Evolutionary conservation across 1,140 invertebrate species (phyloP).

Genomic region (Megathymus violae): DNA sequence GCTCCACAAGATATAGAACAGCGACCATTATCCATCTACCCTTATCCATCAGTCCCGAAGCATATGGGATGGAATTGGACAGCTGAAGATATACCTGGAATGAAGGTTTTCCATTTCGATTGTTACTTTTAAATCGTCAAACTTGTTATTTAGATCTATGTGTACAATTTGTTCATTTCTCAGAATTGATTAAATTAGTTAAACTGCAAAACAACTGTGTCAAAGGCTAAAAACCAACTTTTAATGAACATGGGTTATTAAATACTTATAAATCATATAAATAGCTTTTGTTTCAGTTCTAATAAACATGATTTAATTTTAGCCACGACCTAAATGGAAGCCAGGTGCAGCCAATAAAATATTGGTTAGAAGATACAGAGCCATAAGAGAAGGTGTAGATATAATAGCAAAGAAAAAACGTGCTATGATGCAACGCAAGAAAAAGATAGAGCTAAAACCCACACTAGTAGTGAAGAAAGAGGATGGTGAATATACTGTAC

Average conservation of each 20-base stretch:
- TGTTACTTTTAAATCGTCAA: not conserved
- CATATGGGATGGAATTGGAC: slow-evolving; percentile 77
- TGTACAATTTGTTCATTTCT: no score
- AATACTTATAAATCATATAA: no score
- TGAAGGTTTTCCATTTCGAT: slow-evolving; percentile 61
- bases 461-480: slow-evolving; percentile 68
- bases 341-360: slow-evolving; percentile 70
- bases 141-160: not conserved
- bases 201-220: no score
- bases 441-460: slow-evolving; percentile 74
- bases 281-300: no score
- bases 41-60: slow-evolving; percentile 66
- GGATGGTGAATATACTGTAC: slow-evolving; percentile 73
- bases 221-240: no score
- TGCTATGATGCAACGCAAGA: slow-evolving; percentile 69
- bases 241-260: no score
- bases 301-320: slow-evolving; percentile 27
- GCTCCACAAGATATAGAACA: slow-evolving; percentile 45
- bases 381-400: slow-evolving; percentile 65
- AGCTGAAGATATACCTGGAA: slow-evolving; percentile 69
- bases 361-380: slow-evolving; percentile 65
- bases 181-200: no score
- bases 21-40: slow-evolving; percentile 55
- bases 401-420: slow-evolving; percentile 73
- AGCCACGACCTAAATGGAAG: slow-evolving; percentile 70